Base-by-base conservation (phyloP, 2,113 vertebrate species). In the Clarias macrocephalus region DNA sequence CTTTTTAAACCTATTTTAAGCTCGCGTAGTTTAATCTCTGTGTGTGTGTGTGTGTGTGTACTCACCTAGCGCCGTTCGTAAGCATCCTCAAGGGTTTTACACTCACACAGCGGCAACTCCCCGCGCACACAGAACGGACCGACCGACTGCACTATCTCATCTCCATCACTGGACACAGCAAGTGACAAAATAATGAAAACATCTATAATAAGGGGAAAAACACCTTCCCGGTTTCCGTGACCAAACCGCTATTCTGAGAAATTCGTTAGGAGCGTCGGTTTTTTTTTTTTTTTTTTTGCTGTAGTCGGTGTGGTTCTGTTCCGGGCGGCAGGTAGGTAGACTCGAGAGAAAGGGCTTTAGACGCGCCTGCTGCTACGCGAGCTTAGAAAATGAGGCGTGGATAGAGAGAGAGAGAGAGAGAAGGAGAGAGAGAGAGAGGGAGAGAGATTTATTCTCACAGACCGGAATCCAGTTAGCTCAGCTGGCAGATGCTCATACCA, bases 51-150 rank as follows among this genome's bases (percentile, higher is more conserved):
- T 68, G 28, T 59, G 28, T 42, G 66, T 66, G 21, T 65, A 93
- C 94, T 95, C 93, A 95, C 95, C 95, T 95, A 91, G 92, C 92
- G 92, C 91, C 91, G 92, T 89, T 91, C 83, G 92, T 93, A 57
- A 94, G 92, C 94, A 95, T 95, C 94, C 94, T 95, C 88, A 92
- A 93, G 90, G 93, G 93, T 87, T 77, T 93, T 92, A 90, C 89
- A 91, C 73, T 66, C 82, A 25, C 25, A 88, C 86, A 86, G 92
- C 88, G 92, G 94, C 93, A 93, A 94, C 93, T 95, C 94, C 94
- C 93, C 92, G 89, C 84, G 91, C 90, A 85, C 48, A 48, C 48
- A 48, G 48, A 48, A 48, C 48, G 88, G 86, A 87, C 89, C 89
- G 89, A 84, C 90, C 33, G 62, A 82, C 90, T 89, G 88, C 93